Evolutionary conservation across 2,797 vertebrate species (phyloP).

Genomic region (Notoglanidium macrostoma): DNA sequence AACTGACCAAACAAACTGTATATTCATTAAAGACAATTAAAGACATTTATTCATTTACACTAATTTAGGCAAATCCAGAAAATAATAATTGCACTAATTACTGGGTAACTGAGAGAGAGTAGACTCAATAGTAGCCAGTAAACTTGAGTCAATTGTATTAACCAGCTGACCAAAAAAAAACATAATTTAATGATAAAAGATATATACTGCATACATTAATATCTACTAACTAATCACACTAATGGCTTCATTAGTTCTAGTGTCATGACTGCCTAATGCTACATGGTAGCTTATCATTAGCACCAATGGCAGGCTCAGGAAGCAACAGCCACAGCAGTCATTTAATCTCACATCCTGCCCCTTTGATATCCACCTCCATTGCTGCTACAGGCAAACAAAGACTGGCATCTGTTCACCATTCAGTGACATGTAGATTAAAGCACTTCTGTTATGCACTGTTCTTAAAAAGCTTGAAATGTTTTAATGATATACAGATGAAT

Average conservation of each 20-base stretch:
- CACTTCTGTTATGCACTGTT: conserved; percentile 45
- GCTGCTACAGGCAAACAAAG: conserved; percentile 14
- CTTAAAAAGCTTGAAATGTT: conserved; percentile 46
- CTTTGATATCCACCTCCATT: conserved; percentile 12
- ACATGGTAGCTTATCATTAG: not conserved
- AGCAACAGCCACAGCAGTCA: conserved; percentile 4
- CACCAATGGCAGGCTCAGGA: conserved; percentile 12
- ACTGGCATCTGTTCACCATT: conserved; percentile 40
- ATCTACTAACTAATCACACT: not conserved
- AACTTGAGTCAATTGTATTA: not conserved
- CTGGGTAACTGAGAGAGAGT: not conserved
- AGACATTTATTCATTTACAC: not conserved
- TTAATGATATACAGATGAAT: conserved; percentile 51
- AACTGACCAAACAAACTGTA: not conserved
- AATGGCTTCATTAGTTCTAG: not conserved
- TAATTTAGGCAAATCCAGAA: not conserved
- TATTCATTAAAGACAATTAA: not conserved
- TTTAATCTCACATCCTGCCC: conserved; percentile 33
- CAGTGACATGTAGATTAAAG: conserved; percentile 39
- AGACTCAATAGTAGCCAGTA: not conserved
- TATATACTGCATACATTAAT: not conserved
- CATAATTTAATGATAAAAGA: not conserved
- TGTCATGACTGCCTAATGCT: not conserved
- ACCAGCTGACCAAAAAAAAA: not conserved
- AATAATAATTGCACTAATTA: conserved; percentile 12